Evolutionary conservation across 2,888 invertebrate genomes (phyloP).

Genomic region (Invenusta paracnida): DNA sequence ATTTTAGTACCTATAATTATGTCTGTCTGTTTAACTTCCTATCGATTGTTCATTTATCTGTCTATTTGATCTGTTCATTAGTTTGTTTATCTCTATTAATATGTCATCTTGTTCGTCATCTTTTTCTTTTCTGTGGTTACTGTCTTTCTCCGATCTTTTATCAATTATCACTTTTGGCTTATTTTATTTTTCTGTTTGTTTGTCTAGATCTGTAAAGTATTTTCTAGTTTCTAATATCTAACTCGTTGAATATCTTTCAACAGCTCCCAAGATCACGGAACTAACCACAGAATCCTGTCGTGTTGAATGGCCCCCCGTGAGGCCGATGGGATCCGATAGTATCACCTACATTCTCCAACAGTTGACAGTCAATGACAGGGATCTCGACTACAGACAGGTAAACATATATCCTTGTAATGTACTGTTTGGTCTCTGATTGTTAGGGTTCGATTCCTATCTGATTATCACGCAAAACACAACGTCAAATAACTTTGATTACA

Average conservation of each 20-base stretch:
- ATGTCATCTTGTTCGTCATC: neutral
- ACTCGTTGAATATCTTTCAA: neutral
- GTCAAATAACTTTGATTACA: too few relatives aligned
- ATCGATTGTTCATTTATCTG: conserved; percentile 37
- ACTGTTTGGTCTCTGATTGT: too few relatives aligned
- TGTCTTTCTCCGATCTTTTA: too few relatives aligned
- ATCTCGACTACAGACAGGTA: conserved; percentile 68
- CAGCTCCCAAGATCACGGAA: conserved; percentile 66
- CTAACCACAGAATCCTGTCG: conserved; percentile 65
- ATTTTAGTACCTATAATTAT: too few relatives aligned
- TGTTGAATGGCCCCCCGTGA: conserved; percentile 69
- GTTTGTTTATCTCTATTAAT: neutral
- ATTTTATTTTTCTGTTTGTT: too few relatives aligned
- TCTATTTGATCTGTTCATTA: too few relatives aligned
- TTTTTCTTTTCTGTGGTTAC: too few relatives aligned
- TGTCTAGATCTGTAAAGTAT: too few relatives aligned
- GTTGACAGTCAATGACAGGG: conserved; percentile 55
- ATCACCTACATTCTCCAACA: conserved; percentile 74
- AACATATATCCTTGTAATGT: conserved; percentile 45
- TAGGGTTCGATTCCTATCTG: too few relatives aligned
- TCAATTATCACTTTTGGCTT: too few relatives aligned
- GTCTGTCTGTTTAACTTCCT: conserved; percentile 52
- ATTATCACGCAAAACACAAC: too few relatives aligned
- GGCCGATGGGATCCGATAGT: conserved; percentile 66
- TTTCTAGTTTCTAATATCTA: neutral